Evolutionary conservation across 2,888 invertebrate species (phyloP).

Genomic region (Adelognathus sp.): DNA sequence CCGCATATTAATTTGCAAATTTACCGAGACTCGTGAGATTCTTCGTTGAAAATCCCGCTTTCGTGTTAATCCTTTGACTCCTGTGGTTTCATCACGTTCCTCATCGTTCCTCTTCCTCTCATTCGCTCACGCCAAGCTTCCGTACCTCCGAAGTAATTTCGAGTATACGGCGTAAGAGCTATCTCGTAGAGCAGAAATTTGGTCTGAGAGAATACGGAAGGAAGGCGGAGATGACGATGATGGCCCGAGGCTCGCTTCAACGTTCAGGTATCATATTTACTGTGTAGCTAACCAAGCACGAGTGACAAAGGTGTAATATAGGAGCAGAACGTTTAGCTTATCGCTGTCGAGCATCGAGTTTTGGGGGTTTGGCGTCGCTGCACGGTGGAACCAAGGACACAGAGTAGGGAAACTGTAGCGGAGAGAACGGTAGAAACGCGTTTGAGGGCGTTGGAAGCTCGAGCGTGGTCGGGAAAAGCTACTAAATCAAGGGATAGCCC

Average conservation of each 20-base stretch:
- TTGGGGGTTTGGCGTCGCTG: conserved; percentile 70
- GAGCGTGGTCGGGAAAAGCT: conserved; percentile 60
- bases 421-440: background rate
- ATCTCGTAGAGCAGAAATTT: conserved; percentile 62
- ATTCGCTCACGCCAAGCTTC: background rate
- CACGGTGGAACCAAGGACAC: background rate
- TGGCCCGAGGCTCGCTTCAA: conserved; percentile 57
- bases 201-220: conserved; percentile 40
- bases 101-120: background rate
- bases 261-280: conserved; percentile 49
- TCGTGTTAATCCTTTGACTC: conserved; percentile 24
- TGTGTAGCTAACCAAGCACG: conserved; percentile 44
- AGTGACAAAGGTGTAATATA: conserved; percentile 66
- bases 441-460: conserved; percentile 1
- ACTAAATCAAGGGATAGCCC: conserved; percentile 77
- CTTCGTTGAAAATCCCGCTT: conserved; percentile 20
- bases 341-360: conserved; percentile 75
- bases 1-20: conserved; percentile 4
- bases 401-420: background rate
- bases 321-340: conserved; percentile 78
- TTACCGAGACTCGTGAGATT: background rate
- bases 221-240: conserved; percentile 32
- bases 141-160: conserved; percentile 60
- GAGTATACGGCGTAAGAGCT: conserved; percentile 33
- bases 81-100: background rate